These are phyloP conservation scores for Dynastes grantii DNA, from an alignment of 2,888 invertebrate genomes.

Conservation along the genomic window DNA sequence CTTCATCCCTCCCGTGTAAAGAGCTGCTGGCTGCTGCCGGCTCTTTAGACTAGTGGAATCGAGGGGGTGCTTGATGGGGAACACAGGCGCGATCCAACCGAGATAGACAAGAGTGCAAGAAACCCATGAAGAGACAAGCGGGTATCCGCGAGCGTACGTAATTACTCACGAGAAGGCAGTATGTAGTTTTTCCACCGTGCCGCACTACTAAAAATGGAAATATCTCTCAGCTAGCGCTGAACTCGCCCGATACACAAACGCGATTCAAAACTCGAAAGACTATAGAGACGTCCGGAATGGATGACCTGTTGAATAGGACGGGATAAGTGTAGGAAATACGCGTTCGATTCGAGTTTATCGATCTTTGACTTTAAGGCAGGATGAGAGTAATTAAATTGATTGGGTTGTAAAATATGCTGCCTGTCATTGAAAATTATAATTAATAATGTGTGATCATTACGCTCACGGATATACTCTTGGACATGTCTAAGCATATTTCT, in stretches of 20 bases:
- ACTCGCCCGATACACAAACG: neutral
- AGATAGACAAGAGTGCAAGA: constrained; percentile 40
- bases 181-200: neutral
- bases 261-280: neutral
- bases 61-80: constrained; percentile 12
- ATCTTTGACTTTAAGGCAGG: neutral
- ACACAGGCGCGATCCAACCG: constrained; percentile 1
- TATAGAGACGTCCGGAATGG: neutral
- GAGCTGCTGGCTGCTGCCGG: neutral
- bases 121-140: constrained; percentile 35
- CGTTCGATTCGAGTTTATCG: constrained; percentile 4
- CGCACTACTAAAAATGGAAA: constrained; percentile 37
- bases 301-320: constrained; percentile 32
- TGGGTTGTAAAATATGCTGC: too few relatives aligned
- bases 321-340: neutral
- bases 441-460: too few relatives aligned
- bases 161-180: neutral
- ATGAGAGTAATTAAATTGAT: neutral
- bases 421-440: too few relatives aligned
- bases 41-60: constrained; percentile 39
- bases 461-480: too few relatives aligned
- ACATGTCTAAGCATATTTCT: too few relatives aligned
- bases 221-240: constrained; percentile 13
- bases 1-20: constrained; percentile 9
- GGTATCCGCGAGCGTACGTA: neutral